These are phyloP conservation scores for Athalia circularis DNA, from an alignment of 2,888 invertebrate species.

Conservation along the genomic window DNA sequence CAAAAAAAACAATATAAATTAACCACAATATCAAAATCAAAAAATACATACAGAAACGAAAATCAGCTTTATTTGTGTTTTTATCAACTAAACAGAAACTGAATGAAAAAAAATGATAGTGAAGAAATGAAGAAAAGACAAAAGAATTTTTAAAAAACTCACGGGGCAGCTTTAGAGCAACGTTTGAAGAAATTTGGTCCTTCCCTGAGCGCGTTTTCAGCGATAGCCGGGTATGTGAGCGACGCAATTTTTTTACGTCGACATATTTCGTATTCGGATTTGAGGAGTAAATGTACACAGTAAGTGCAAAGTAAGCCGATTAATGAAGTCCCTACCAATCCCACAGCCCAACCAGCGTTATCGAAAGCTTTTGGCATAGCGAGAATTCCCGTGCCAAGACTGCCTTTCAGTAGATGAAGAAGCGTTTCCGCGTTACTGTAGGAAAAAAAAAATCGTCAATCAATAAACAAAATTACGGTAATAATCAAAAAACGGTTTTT, in stretches of 20 bases:
- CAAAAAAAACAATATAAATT: background rate
- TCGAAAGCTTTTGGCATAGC: slow-evolving; percentile 93
- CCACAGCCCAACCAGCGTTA: slow-evolving; percentile 88
- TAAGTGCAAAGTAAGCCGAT: slow-evolving; percentile 95
- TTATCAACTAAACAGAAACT: slow-evolving; percentile 9
- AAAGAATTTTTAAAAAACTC: slow-evolving; percentile 67
- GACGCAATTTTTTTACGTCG: slow-evolving; percentile 76
- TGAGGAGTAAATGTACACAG: slow-evolving; percentile 93
- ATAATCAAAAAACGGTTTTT: background rate
- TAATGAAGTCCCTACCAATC: slow-evolving; percentile 85
- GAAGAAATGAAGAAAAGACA: background rate
- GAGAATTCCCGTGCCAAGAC: slow-evolving; percentile 93
- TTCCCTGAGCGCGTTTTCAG: slow-evolving; percentile 85
- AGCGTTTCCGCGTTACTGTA: slow-evolving; percentile 86
- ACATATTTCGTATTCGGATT: slow-evolving; percentile 78
- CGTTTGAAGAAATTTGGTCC: slow-evolving; percentile 83
- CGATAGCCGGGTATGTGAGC: slow-evolving; percentile 88
- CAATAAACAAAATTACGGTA: background rate
- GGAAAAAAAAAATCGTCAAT: background rate
- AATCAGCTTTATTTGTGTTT: background rate
- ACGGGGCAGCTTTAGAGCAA: slow-evolving; percentile 82
- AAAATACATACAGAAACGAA: too few species aligned
- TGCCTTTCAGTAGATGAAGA: slow-evolving; percentile 91
- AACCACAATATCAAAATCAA: background rate
- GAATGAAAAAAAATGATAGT: background rate